A percentile compares a stretch with the other conserved stretches of the same genome.
These are phyloP conservation scores for Nyctereutes procyonoides DNA, from an alignment of 2,113 vertebrate species.

Conservation along the genomic window DNA sequence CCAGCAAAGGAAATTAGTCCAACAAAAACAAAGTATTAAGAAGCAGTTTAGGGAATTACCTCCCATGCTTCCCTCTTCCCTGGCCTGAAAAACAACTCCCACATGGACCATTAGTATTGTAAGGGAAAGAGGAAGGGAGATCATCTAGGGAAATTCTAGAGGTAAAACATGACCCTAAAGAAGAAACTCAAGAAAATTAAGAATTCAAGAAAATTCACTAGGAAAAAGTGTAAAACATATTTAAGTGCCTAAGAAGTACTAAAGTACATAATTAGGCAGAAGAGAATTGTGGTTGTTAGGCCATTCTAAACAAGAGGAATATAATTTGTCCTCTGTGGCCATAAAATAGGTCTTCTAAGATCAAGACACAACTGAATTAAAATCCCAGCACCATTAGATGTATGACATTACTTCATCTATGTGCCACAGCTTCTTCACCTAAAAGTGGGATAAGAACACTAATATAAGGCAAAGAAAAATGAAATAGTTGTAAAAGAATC, in stretches of 20 bases:
- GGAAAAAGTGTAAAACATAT: neutral
- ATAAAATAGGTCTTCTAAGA: neutral
- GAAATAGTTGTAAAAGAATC: neutral
- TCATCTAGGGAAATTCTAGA: neutral
- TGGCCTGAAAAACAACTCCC: constrained; percentile 36
- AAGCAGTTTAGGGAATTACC: neutral
- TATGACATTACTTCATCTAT: neutral
- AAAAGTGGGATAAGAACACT: neutral
- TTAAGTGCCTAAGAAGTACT: neutral
- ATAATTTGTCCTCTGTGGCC: neutral
- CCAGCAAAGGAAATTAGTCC: neutral
- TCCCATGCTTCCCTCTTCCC: neutral
- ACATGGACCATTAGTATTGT: neutral
- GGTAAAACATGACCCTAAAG: neutral
- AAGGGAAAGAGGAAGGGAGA: neutral
- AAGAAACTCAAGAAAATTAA: constrained; percentile 32
- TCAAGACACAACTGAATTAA: neutral
- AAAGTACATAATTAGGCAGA: neutral
- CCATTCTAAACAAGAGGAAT: neutral
- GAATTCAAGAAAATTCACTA: constrained; percentile 28
- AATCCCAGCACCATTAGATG: neutral
- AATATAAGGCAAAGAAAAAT: neutral
- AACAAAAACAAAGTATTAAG: constrained; percentile 28
- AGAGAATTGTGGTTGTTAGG: neutral
- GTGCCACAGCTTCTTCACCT: neutral